Evolutionary conservation across 2,888 invertebrate species (phyloP).

Genomic region (Chrysolina oricalcia): DNA sequence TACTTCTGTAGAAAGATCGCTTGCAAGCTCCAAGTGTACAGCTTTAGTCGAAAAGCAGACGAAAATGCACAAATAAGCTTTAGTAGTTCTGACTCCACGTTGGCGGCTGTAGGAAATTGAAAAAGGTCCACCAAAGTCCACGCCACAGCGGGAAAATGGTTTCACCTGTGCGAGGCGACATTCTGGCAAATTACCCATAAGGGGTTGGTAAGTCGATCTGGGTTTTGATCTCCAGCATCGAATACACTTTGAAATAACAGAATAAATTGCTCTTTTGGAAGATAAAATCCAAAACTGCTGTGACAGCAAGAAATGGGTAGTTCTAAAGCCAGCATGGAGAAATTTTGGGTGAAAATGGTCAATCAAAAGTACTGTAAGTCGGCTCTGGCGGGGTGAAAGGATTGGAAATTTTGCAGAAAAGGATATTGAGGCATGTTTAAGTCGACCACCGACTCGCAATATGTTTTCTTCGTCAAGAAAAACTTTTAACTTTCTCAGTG

Average conservation of each 20-base stretch:
- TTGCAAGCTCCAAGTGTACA: not conserved
- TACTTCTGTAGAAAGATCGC: not conserved
- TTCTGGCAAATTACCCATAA: slow-evolving; percentile 19
- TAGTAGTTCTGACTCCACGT: not conserved
- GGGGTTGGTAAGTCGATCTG: not conserved
- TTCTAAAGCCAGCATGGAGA: not conserved
- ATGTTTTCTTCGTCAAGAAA: not conserved
- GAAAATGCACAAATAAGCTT: slow-evolving; percentile 11
- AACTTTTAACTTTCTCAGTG: not conserved
- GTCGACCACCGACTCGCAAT: not conserved
- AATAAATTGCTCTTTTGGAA: slow-evolving; percentile 10
- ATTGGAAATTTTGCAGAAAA: not conserved
- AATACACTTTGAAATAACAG: slow-evolving; percentile 11
- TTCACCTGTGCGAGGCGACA: slow-evolving; percentile 4
- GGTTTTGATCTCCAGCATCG: slow-evolving; percentile 18
- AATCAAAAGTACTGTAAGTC: slow-evolving; percentile 8
- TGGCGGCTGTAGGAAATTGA: slow-evolving; percentile 20
- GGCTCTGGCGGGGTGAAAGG: not conserved
- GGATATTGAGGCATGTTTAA: slow-evolving; percentile 1
- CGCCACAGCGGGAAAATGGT: slow-evolving; percentile 10
- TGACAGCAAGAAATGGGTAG: slow-evolving; percentile 14
- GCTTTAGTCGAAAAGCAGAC: slow-evolving; percentile 10
- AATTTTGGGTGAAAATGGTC: slow-evolving; percentile 6
- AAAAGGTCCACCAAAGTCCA: slow-evolving; percentile 21
- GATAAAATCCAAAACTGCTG: slow-evolving; percentile 25